These are phyloP conservation scores for Aphodius granarius DNA, from an alignment of 2,888 invertebrate genomes.

Conservation along the genomic window DNA sequence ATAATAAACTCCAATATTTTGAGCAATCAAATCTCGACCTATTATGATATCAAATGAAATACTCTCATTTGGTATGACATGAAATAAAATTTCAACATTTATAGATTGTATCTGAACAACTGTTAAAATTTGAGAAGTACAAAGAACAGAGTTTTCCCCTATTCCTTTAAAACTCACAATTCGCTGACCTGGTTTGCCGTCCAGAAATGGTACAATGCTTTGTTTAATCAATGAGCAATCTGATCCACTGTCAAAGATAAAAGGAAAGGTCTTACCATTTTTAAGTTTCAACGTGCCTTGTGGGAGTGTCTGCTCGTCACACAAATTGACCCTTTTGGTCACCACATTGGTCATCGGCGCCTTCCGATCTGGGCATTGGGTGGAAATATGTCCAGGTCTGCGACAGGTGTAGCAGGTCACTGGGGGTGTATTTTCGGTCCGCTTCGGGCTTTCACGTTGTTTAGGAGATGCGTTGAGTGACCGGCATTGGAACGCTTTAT, in stretches of 20 bases:
- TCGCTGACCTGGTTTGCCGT: not conserved
- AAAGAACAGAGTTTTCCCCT: not conserved
- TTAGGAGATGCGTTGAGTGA: not conserved
- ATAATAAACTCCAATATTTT: not conserved
- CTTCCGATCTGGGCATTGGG: not conserved
- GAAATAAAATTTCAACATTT: not conserved
- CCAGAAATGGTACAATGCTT: not conserved
- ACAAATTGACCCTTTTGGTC: not conserved
- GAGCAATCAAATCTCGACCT: not conserved
- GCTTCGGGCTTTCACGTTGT: not conserved
- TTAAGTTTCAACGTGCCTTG: not conserved
- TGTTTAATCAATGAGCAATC: not conserved
- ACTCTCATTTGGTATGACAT: not conserved
- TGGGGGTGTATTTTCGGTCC: not conserved
- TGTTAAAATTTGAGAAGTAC: not conserved
- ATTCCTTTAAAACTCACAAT: not conserved
- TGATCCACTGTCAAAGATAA: no score
- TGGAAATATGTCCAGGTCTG: not conserved
- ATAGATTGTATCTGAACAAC: not conserved
- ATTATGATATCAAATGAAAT: not conserved
- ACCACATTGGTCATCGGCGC: not conserved
- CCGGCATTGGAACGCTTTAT: not conserved
- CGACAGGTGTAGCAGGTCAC: not conserved
- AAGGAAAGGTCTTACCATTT: no score
- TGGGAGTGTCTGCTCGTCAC: not conserved